Conservation (phyloP, 1,140 invertebrate genomes). For the Ips typographus region DNA sequence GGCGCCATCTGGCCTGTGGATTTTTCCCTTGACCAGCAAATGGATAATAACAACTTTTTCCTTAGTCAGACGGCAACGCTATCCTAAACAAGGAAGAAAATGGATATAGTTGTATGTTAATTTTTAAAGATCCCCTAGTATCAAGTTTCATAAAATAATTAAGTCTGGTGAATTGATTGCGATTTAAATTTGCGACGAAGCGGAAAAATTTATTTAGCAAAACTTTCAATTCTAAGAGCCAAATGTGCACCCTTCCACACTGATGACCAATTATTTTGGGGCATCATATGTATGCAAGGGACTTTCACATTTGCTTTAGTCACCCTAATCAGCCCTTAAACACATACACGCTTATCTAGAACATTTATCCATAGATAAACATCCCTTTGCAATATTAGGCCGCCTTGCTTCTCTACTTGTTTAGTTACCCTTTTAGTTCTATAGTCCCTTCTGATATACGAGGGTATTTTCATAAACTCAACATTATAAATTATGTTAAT, state of each 20-base stretch:
- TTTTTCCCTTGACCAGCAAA: background rate
- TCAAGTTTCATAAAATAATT: slow-evolving; percentile 3
- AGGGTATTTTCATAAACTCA: background rate
- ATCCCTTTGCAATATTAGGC: slow-evolving; percentile 19
- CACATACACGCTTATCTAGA: slow-evolving; percentile 26
- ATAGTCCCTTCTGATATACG: background rate
- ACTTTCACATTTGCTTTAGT: slow-evolving; percentile 20
- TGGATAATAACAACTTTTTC: background rate
- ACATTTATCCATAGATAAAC: slow-evolving; percentile 25
- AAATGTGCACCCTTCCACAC: slow-evolving; percentile 9
- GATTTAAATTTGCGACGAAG: too few relatives aligned
- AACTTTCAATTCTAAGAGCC: slow-evolving; percentile 9
- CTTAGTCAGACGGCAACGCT: background rate
- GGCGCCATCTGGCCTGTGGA: slow-evolving; percentile 26
- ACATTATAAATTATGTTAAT: too few relatives aligned
- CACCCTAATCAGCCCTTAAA: slow-evolving; percentile 14
- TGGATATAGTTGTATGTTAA: background rate
- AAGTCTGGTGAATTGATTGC: background rate
- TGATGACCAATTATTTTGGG: slow-evolving; percentile 22
- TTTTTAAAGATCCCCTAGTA: slow-evolving; percentile 6
- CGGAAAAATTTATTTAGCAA: background rate
- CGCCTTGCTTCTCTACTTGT: background rate
- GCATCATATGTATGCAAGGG: slow-evolving; percentile 23
- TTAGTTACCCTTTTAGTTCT: slow-evolving; percentile 3
- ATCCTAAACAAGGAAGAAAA: background rate